phyloP scores from a whole-genome alignment of 2,797 vertebrate species.

The Botia almorhae region DNA sequence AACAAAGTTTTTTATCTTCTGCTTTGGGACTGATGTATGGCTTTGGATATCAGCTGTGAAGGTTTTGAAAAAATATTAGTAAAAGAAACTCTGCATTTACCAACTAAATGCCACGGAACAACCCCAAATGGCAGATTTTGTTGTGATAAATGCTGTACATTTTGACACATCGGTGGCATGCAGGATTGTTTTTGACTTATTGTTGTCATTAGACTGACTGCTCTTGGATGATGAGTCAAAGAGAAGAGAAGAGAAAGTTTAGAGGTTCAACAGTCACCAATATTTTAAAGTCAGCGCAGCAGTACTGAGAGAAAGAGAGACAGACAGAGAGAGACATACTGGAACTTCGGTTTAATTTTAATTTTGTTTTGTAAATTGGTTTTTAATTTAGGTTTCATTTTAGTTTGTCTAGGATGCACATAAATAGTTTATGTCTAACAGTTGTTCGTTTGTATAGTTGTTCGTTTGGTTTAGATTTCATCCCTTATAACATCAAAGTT shows the following conservation, averaged over 20 bases:
- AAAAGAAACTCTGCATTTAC: neutral
- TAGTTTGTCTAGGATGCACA: too few relatives aligned
- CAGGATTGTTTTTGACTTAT: slow-evolving; percentile 37
- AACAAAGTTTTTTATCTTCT: slow-evolving; percentile 17
- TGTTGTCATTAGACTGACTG: slow-evolving; percentile 28
- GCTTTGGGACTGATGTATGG: slow-evolving; percentile 33
- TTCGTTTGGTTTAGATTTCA: too few relatives aligned
- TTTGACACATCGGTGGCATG: neutral
- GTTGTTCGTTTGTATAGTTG: too few relatives aligned
- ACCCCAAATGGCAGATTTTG: slow-evolving; percentile 6
- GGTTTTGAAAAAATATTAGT: slow-evolving; percentile 24
- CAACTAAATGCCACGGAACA: slow-evolving; percentile 19
- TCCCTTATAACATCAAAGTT: too few relatives aligned
- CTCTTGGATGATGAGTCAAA: slow-evolving; percentile 27
- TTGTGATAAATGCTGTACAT: slow-evolving; percentile 34
- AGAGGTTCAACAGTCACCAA: neutral
- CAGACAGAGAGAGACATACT: neutral
- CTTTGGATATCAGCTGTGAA: slow-evolving; percentile 32
- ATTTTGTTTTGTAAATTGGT: too few relatives aligned
- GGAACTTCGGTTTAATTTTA: too few relatives aligned
- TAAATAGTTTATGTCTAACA: too few relatives aligned
- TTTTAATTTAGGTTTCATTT: too few relatives aligned
- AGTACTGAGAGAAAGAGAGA: neutral
- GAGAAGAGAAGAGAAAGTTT: slow-evolving; percentile 21
- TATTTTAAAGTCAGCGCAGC: slow-evolving; percentile 6